Evolutionary conservation across 2,797 vertebrate species (phyloP), one percentile per base, ranked within the genome.

Genomic region (Alca torda): DNA sequence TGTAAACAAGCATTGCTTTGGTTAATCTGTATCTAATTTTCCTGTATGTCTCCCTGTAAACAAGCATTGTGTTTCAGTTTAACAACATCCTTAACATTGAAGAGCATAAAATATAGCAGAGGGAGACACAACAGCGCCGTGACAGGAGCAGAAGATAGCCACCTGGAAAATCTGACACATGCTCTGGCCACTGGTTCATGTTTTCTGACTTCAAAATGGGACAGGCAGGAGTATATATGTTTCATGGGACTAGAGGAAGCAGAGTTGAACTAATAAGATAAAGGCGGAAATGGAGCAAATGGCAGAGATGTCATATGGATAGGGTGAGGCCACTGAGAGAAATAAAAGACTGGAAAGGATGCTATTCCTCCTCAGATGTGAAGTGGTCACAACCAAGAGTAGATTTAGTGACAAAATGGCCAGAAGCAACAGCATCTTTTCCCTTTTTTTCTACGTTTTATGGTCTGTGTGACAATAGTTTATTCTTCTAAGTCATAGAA

Each of bases 401-500:
- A 92, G 50, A 90, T 60, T 64, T 70, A 91, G 48, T 54, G 59
- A 81, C 35, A 84, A 76, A 95, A 87, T 56, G 51, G n/a, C 48
- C 60, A 84, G 43, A 94, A 93, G 51, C 24, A 81, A 78, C 11
- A 15, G 8, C 11, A 76, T 51, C 16, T 87, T 94, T 65, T 31
- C 30, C 24, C 5, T 59, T 95, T 90, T 90, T 72, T 82, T 28
- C 64, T 74, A 35, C 1, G 1, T 88, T 48, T 70, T 64, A 41
- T 61, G 15, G 24, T 26, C 68, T 69, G 7, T 73, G 75, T 75
- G 74, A 91, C 53, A 92, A 78, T 15, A 89, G 63, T 79, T 92
- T 86, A 35, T 89, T 96, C 83, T 95, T 86, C 57, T 77, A 90
- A 95, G 67, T 89, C 51, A 88, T 43, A 88, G 80, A 90, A 94